phyloP scores from a whole-genome alignment of 2,113 vertebrate species.

The Monarcha castaneiventris region DNA sequence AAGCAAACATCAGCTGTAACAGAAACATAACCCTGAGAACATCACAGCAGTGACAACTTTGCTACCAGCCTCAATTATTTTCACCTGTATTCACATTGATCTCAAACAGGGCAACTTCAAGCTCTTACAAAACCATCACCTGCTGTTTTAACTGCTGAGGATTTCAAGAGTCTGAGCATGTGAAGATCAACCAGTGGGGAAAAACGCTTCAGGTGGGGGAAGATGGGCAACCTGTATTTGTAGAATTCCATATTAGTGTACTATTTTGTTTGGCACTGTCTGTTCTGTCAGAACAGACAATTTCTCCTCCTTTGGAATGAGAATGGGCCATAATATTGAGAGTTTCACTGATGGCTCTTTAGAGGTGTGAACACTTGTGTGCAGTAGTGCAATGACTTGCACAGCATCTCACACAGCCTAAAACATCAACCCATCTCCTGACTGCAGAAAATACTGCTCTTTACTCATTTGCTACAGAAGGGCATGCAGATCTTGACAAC shows the following conservation, averaged over 20 bases:
- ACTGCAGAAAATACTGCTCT: not conserved
- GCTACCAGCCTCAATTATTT: not conserved
- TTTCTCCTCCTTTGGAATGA: not conserved
- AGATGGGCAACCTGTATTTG: not conserved
- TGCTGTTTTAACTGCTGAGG: not conserved
- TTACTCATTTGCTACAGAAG: not conserved
- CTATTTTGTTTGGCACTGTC: rapidly evolving
- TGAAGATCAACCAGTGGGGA: not conserved
- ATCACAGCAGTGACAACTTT: not conserved
- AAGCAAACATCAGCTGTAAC: not conserved
- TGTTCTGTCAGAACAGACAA: not conserved
- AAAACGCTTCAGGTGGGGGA: rapidly evolving
- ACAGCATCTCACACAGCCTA: not conserved
- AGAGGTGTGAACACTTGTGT: not conserved
- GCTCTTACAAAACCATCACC: not conserved
- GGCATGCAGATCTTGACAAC: not conserved
- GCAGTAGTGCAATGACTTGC: not conserved
- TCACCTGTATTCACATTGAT: not conserved
- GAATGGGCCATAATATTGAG: not conserved
- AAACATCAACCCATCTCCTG: not conserved
- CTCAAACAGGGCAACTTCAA: not conserved
- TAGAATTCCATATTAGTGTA: not conserved
- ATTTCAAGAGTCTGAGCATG: not conserved
- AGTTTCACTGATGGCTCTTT: not conserved
- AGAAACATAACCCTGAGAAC: not conserved